These are phyloP conservation scores for Cotesia typhae DNA, from an alignment of 1,140 invertebrate genomes.

Conservation along the genomic window DNA sequence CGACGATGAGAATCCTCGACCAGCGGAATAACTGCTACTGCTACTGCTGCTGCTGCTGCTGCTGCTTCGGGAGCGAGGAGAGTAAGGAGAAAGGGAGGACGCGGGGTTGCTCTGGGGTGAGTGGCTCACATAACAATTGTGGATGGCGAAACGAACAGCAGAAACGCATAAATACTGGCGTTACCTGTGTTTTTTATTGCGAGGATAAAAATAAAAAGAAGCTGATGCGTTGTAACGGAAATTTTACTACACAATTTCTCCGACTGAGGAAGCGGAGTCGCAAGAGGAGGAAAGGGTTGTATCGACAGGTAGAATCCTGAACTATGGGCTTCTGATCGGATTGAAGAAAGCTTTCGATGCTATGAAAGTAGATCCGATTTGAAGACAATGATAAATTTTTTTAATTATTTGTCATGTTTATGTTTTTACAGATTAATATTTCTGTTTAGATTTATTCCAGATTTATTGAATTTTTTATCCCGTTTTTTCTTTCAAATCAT, in stretches of 20 bases:
- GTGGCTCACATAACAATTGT: constrained; percentile 2
- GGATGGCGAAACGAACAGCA: neutral
- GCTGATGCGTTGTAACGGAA: neutral
- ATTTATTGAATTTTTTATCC: neutral
- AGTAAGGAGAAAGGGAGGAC: neutral
- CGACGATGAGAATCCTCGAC: constrained; percentile 26
- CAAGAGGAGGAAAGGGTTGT: constrained; percentile 31
- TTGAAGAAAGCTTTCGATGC: constrained; percentile 3
- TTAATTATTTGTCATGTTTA: neutral
- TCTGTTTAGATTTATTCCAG: no score
- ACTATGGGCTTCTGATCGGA: constrained; percentile 47
- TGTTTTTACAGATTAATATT: no score
- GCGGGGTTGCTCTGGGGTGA: neutral
- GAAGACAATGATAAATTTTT: constrained; percentile 7
- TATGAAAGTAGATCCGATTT: neutral
- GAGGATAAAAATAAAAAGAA: constrained; percentile 33
- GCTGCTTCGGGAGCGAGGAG: neutral
- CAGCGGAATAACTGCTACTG: neutral
- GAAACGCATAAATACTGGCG: constrained; percentile 61
- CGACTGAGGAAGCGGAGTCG: no score
- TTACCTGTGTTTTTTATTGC: constrained; percentile 66
- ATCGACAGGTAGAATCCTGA: constrained; percentile 63
- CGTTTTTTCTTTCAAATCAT: no score
- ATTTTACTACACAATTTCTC: no score
- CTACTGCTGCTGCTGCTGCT: no score